Evolutionary conservation across 2,797 vertebrate genomes (phyloP), one percentile per base, ranked within the genome.

Genomic region (Xenops minutus): DNA sequence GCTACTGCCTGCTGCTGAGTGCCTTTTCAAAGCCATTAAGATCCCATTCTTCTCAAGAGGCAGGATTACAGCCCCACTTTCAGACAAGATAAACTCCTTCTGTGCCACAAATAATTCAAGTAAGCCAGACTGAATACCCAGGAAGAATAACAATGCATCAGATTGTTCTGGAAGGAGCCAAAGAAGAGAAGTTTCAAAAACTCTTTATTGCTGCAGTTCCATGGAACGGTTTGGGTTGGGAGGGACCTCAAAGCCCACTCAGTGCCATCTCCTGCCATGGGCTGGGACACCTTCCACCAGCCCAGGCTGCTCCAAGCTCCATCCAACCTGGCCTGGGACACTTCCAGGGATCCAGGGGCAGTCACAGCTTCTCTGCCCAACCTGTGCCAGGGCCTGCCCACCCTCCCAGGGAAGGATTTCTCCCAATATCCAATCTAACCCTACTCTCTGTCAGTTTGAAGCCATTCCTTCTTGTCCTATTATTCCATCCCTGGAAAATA

Each of bases 401-500:
- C 18, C 24, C 61, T 74, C 51, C 27, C 49, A 51, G 49, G 9
- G 9, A 10, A 17, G 26, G 27, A 51, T 51, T 51, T 17, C n/a
- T 4, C 71, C 36, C 63, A 36, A 20, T 0, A 43, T 63, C 32
- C 22, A 19, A 75, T 0, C 36, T 2, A 29, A 2, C 9, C 41
- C 41, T 8, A 1, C 49, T 4, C 7, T 41, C 17, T 22, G 30
- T 8, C 0, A 49, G 2, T 55, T 12, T 11, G 4, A 41, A 62
- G 15, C 78, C 41, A 36, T 55, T 69, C 12, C 56, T 36, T 30
- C 7, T 4, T 26, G 24, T 49, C 48, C 48, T 69, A 23, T 23
- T 71, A 4, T 48, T 69, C 19, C 23, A 43, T 1, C 32, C 16
- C 63, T 24, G 55, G 32, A 34, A 6, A 75, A 61, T 14, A 41